Conservation (phyloP, 2,888 invertebrate species). For the Drosophila anomalata region DNA sequence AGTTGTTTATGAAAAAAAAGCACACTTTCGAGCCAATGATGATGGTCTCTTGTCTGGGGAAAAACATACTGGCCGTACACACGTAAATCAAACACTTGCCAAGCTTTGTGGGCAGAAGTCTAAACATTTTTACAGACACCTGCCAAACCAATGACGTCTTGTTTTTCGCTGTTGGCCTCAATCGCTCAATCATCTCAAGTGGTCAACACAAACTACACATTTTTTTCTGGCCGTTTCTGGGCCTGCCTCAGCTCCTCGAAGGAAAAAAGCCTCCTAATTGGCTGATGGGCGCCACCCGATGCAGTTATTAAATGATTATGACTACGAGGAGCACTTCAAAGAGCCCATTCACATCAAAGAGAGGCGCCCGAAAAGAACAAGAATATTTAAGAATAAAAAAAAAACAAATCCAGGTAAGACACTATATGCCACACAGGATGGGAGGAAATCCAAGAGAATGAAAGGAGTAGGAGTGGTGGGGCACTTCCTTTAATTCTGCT, state of each 20-base stretch:
- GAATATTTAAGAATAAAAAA: background rate
- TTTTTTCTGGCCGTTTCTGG: background rate
- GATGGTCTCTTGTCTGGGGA: constrained; percentile 33
- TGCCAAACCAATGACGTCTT: constrained; percentile 75
- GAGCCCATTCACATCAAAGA: constrained; percentile 32
- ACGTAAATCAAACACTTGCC: constrained; percentile 72
- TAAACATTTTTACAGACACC: constrained; percentile 80
- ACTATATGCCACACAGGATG: constrained; percentile 54
- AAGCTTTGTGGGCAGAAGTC: constrained; percentile 55
- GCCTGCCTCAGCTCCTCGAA: background rate
- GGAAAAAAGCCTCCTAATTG: constrained; percentile 54
- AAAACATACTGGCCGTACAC: constrained; percentile 11
- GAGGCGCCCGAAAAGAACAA: constrained; percentile 5
- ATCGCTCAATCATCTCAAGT: constrained; percentile 77
- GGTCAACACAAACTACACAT: constrained; percentile 53
- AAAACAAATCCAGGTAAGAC: constrained; percentile 22
- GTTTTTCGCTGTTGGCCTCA: constrained; percentile 68
- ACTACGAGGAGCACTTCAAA: constrained; percentile 44
- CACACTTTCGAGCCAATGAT: background rate
- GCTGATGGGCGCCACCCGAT: constrained; percentile 68
- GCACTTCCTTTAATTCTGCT: constrained; percentile 38
- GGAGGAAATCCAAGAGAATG: constrained; percentile 1
- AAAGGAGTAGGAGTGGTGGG: background rate
- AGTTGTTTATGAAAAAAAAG: constrained; percentile 69
- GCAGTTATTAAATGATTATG: constrained; percentile 57